Conservation (phyloP, 2,888 invertebrate genomes). For the Perizoma flavofasciatum region DNA sequence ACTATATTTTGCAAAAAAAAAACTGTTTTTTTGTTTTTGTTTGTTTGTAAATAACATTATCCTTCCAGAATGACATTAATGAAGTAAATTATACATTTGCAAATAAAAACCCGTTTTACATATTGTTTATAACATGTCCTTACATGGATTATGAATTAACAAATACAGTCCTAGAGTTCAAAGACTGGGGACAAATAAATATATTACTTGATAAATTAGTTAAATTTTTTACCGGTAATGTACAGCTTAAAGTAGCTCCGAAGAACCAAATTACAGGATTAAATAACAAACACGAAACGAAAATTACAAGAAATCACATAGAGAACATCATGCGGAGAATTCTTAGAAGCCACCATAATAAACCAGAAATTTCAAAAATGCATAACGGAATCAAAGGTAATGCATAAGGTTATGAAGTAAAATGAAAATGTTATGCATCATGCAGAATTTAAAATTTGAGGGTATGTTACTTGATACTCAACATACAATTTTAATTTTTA, state of each 20-base stretch:
- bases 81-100: constrained; percentile 42
- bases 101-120: constrained; percentile 68
- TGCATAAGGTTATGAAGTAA: no score
- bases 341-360: constrained; percentile 62
- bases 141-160: constrained; percentile 80
- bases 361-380: constrained; percentile 57
- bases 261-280: constrained; percentile 34
- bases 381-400: constrained; percentile 74
- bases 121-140: constrained; percentile 83
- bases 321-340: constrained; percentile 71
- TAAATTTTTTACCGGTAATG: constrained; percentile 60
- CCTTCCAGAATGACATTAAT: constrained; percentile 42
- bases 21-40: no score
- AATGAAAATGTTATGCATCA: no score
- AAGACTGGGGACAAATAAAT: constrained; percentile 73
- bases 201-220: constrained; percentile 62
- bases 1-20: no score
- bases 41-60: constrained; percentile 1
- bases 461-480: background rate
- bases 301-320: constrained; percentile 58
- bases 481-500: background rate
- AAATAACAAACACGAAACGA: constrained; percentile 26
- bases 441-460: no score
- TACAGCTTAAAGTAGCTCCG: constrained; percentile 46
- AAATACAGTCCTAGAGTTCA: constrained; percentile 80